Evolutionary conservation across 2,113 vertebrate species (phyloP).

Genomic region (Clupea harengus): DNA sequence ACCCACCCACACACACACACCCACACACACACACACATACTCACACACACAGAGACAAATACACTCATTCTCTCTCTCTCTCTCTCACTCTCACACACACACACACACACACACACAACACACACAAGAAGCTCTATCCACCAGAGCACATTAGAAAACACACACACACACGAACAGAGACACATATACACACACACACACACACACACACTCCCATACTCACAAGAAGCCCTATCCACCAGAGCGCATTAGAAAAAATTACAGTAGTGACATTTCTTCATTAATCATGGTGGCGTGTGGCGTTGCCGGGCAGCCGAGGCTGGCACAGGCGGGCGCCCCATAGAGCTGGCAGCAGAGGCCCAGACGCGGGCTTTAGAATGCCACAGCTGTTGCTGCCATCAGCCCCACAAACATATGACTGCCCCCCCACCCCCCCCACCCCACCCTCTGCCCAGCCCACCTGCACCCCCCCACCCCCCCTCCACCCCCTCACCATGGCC

Average conservation of each 20-base stretch:
- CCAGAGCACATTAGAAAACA: background rate
- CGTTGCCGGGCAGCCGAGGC: constrained; percentile 63
- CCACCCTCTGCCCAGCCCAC: constrained; percentile 28
- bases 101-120: background rate
- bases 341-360: constrained; percentile 59
- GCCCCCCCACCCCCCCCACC: constrained; percentile 14
- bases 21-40: too few species aligned
- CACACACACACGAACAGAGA: constrained; percentile 29
- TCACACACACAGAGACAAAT: background rate
- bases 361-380: constrained; percentile 51
- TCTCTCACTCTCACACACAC: too few species aligned
- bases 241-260: constrained; percentile 79
- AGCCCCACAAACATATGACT: constrained; percentile 56
- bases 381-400: constrained; percentile 64
- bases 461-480: background rate
- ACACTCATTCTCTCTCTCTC: too few species aligned
- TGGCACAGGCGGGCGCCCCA: constrained; percentile 60
- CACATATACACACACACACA: constrained; percentile 18
- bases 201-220: background rate
- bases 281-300: constrained; percentile 79
- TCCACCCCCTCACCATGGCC: constrained; percentile 33
- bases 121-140: background rate
- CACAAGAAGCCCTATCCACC: constrained; percentile 59
- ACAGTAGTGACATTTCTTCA: constrained; percentile 83
- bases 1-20: too few species aligned